Conservation (phyloP, 2,888 invertebrate genomes). For the Ophioninae sp. region DNA sequence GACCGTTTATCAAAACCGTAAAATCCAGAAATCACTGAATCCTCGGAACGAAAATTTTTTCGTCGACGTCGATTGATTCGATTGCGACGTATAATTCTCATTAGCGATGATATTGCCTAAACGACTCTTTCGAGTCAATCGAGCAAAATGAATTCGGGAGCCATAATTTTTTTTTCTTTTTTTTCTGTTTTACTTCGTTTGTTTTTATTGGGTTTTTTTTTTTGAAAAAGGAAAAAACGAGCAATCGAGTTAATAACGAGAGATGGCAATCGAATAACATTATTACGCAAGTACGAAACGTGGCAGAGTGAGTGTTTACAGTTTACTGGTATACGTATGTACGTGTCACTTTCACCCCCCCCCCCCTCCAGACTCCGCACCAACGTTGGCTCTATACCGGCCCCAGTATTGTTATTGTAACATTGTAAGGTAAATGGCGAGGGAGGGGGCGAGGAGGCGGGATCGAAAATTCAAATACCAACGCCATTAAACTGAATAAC, state of each 20-base stretch:
- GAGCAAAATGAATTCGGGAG: background rate
- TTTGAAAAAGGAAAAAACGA: no score
- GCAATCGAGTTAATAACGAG: slow-evolving; percentile 27
- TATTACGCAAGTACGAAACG: background rate
- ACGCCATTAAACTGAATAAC: slow-evolving; percentile 81
- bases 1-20: no score
- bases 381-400: no score
- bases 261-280: slow-evolving; percentile 12
- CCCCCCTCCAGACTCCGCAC: no score
- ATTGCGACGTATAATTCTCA: background rate
- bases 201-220: no score
- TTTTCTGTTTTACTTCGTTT: background rate
- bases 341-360: slow-evolving; percentile 25
- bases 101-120: background rate
- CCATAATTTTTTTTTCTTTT: slow-evolving; percentile 1
- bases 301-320: background rate
- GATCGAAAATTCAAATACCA: slow-evolving; percentile 81
- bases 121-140: slow-evolving; percentile 10
- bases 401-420: slow-evolving; percentile 58
- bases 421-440: slow-evolving; percentile 61
- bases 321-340: background rate
- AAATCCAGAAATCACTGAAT: no score
- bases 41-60: no score
- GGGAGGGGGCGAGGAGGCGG: slow-evolving; percentile 64
- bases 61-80: background rate